Evolutionary conservation across 2,797 vertebrate genomes (phyloP), one percentile per base, ranked within the genome.

Genomic region (Chaetophractus vellerosus): DNA sequence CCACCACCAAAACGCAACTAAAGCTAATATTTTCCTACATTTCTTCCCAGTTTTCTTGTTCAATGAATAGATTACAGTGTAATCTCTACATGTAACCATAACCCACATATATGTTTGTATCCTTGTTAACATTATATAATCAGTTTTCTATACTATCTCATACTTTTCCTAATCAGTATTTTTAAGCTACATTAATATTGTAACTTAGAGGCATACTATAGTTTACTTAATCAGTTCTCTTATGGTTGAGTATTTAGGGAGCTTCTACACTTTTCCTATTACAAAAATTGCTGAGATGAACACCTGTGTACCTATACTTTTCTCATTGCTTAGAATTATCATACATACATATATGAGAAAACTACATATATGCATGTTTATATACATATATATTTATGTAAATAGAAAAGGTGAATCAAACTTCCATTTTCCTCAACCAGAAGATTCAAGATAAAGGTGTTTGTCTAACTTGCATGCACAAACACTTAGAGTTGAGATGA

Each of bases 201-300:
- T 88, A 59, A 87, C 88, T 85, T 85, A 74, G 84, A 75, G 80
- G 63, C 24, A 80, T 31, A 78, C 1, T 59, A 33, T 11, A 45
- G 45, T 90, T 82, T 75, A 52, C n/a, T 86, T 59, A 80, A 75
- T 90, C 64, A 75, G 7, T 48, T 91, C 81, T 83, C 26, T 57
- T 81, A 88, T 48, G 18, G 71, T 4, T 79, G 48, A 92, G 7
- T 36, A 66, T 92, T 93, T 84, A 87, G 8, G 72, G 9, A 74
- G 6, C 36, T 75, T 87, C 57, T 83, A 86, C 14, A 82, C 64
- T 95, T 83, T 86, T 88, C 52, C n/a, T 68, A 45, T 45, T 93
- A 66, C 38, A 88, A 95, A 88, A 96, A 93, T 94, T 93, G 50
- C 23, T 71, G 14, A 88, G 12, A 90, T 92, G 31, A 45, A 45